Evolutionary conservation across 2,888 invertebrate species (phyloP).

Genomic region (Cactoblastis cactorum): DNA sequence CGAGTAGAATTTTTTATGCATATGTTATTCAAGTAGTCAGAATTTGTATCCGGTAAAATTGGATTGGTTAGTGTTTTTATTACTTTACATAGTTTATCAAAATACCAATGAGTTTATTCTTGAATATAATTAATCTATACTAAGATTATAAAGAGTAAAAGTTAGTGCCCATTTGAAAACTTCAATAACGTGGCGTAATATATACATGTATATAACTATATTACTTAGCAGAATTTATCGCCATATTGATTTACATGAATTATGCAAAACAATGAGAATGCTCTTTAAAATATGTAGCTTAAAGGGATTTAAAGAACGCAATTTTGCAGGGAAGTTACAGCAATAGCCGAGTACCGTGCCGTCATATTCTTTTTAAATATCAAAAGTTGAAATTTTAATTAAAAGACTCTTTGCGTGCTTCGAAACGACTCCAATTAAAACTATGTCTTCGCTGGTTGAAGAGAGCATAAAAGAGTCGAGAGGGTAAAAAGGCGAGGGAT

Average conservation of each 20-base stretch:
- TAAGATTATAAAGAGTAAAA: too few species aligned
- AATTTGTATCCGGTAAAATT: too few species aligned
- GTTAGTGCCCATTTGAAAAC: too few species aligned
- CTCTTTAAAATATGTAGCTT: conserved; percentile 28
- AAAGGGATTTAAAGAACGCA: conserved; percentile 28
- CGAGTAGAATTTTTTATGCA: too few species aligned
- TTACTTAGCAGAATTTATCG: conserved; percentile 9
- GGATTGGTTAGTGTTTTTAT: too few species aligned
- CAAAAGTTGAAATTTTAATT: conserved; percentile 68
- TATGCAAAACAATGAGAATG: conserved; percentile 24
- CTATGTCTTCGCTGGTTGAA: conserved; percentile 62
- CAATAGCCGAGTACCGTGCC: conserved; percentile 37
- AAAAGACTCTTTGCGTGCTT: conserved; percentile 63
- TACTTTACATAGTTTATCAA: too few species aligned
- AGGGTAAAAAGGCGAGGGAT: conserved; percentile 53
- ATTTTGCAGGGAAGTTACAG: conserved; percentile 38
- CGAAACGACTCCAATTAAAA: conserved; percentile 72
- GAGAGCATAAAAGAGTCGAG: conserved; percentile 59
- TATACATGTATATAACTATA: too few species aligned
- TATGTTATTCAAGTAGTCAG: too few species aligned
- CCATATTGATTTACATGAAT: conserved; percentile 16
- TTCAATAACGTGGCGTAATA: too few species aligned
- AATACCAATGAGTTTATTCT: too few species aligned
- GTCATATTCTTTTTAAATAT: conserved; percentile 56
- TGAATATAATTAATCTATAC: too few species aligned